Evolutionary conservation across 2,113 vertebrate species (phyloP).

Genomic region (Centropristis striata): DNA sequence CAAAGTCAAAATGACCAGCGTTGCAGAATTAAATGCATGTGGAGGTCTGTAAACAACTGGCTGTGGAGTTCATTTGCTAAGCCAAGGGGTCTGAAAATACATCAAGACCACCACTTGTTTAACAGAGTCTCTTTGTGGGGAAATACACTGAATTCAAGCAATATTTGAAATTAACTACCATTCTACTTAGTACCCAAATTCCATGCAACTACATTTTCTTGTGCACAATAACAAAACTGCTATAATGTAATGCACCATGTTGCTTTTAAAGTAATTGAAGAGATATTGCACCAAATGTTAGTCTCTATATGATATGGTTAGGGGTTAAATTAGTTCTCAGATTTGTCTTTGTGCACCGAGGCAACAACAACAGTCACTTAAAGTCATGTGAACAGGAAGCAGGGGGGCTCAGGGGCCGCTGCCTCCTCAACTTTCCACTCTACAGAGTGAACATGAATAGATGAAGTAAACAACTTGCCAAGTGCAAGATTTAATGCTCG

Average conservation of each 20-base stretch:
- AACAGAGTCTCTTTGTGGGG: constrained; percentile 22
- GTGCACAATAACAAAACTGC: background rate
- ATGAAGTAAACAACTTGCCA: no score
- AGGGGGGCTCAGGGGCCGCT: no score
- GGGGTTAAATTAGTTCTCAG: no score
- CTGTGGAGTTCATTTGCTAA: constrained; percentile 34
- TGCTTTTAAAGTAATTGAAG: background rate
- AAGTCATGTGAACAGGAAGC: no score
- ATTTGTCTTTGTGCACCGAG: background rate
- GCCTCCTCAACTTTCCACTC: no score
- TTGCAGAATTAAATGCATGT: constrained; percentile 72
- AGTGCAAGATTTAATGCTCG: no score
- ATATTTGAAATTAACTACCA: background rate
- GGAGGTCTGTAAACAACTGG: constrained; percentile 67
- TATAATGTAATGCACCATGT: background rate
- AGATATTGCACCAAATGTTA: background rate
- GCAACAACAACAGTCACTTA: background rate
- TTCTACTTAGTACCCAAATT: background rate
- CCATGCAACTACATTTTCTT: background rate
- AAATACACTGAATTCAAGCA: background rate
- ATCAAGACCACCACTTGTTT: constrained; percentile 11
- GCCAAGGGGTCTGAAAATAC: constrained; percentile 26
- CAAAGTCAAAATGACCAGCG: constrained; percentile 73
- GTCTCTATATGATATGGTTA: no score
- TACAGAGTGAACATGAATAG: no score